Percentiles rank a stretch among this genome's conserved stretches.
Evolutionary conservation across 2,888 invertebrate species (phyloP).

Genomic region (Drosophila subsilvestris): DNA sequence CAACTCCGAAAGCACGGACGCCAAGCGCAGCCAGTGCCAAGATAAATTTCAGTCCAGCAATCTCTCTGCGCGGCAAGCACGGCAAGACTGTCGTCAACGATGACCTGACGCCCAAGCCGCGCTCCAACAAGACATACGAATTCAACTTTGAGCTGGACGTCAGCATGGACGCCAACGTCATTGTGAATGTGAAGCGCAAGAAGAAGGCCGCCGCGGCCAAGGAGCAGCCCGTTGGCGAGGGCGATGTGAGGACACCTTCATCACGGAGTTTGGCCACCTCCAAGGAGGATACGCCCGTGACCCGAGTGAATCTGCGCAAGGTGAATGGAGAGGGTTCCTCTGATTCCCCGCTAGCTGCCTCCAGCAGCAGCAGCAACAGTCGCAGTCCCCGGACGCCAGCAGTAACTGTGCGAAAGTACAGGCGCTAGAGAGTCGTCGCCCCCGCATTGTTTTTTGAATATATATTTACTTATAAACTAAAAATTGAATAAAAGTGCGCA

Average conservation of each 20-base stretch:
- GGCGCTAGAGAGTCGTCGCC: conserved; percentile 38
- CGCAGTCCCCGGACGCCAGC: conserved; percentile 75
- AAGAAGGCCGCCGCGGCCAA: conserved; percentile 63
- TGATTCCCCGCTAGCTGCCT: conserved; percentile 38
- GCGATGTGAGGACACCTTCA: conserved; percentile 36
- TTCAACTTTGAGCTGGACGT: conserved; percentile 84
- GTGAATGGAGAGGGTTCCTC: conserved; percentile 47
- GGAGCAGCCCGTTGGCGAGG: conserved; percentile 9
- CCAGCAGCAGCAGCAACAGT: conserved; percentile 19
- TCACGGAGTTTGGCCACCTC: conserved; percentile 17
- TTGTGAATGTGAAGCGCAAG: conserved; percentile 83
- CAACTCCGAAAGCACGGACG: conserved; percentile 37
- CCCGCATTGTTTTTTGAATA: conserved; percentile 21
- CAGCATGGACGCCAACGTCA: conserved; percentile 84
- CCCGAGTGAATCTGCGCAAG: conserved; percentile 78
- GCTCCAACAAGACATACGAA: conserved; percentile 82
- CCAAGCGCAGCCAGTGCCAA: conserved; percentile 59
- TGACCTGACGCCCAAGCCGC: conserved; percentile 80
- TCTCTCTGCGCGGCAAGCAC: conserved; percentile 68
- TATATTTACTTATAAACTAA: conserved; percentile 7
- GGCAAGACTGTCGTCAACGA: conserved; percentile 83
- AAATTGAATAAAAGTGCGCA: conserved; percentile 18
- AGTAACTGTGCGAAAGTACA: conserved; percentile 74
- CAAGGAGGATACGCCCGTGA: conserved; percentile 64
- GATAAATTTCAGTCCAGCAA: conserved; percentile 77